Conservation (phyloP, 2,888 invertebrate species). For the Melolontha melolontha region DNA sequence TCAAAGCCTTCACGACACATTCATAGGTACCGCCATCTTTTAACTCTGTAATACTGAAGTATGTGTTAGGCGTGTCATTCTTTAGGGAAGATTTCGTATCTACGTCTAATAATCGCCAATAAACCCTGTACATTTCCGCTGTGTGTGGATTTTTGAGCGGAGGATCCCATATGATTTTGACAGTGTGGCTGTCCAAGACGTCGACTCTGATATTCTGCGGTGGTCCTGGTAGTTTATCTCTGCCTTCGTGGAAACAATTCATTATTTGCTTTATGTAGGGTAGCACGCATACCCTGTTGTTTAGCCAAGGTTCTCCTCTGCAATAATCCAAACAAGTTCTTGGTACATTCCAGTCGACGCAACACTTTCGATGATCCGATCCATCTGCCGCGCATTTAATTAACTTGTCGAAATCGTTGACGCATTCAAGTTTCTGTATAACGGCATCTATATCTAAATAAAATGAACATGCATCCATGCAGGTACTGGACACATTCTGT, state of each 20-base stretch:
- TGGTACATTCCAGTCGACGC: constrained; percentile 83
- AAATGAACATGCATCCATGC: constrained; percentile 87
- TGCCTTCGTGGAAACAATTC: constrained; percentile 84
- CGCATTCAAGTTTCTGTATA: constrained; percentile 83
- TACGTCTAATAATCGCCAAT: constrained; percentile 78
- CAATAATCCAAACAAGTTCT: constrained; percentile 87
- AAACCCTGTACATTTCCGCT: constrained; percentile 85
- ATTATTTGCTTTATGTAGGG: constrained; percentile 81
- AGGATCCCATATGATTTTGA: constrained; percentile 78
- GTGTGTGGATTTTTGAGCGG: constrained; percentile 85
- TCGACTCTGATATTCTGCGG: constrained; percentile 75
- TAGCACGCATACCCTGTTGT: constrained; percentile 76
- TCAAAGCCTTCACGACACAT: constrained; percentile 85
- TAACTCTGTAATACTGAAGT: constrained; percentile 77
- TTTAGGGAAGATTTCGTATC: constrained; percentile 71
- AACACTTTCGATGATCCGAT: constrained; percentile 86
- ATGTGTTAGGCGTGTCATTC: constrained; percentile 79
- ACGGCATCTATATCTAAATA: constrained; percentile 86
- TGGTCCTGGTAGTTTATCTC: constrained; percentile 84
- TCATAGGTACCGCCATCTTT: constrained; percentile 82
- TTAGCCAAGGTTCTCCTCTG: constrained; percentile 78
- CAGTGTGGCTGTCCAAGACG: constrained; percentile 70
- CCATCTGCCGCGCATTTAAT: constrained; percentile 89
- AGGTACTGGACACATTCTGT: constrained; percentile 81
- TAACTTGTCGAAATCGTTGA: constrained; percentile 85